Conservation (phyloP, 2,113 vertebrate genomes). For the Tetrao urogallus region DNA sequence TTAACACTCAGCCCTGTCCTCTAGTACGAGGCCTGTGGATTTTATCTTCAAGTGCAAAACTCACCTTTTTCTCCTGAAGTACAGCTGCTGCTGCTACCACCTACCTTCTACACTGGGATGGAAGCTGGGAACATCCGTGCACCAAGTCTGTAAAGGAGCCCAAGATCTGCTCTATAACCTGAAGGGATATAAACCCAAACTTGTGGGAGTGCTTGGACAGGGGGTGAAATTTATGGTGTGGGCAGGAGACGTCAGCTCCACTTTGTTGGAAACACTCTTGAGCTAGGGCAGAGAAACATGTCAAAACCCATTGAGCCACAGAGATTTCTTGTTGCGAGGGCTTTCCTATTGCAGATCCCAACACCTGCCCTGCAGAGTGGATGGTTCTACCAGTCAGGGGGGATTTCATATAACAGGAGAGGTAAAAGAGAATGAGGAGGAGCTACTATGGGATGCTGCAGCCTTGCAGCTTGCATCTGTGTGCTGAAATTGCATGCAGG, state of each 20-base stretch:
- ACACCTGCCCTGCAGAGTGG: fast-evolving
- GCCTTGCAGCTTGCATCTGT: neutral
- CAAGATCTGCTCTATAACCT: neutral
- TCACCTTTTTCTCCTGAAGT: neutral
- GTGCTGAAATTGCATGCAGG: neutral
- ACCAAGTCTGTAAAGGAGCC: neutral
- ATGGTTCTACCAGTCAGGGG: neutral
- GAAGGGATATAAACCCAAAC: neutral
- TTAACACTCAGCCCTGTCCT: neutral
- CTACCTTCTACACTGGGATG: neutral
- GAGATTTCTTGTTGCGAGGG: neutral
- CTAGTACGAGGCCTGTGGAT: fast-evolving
- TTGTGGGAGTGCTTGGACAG: neutral
- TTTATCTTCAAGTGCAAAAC: neutral
- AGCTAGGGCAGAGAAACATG: neutral
- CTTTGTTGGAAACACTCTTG: neutral
- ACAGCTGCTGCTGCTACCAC: neutral
- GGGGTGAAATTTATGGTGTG: fast-evolving
- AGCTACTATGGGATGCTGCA: neutral
- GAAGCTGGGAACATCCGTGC: neutral
- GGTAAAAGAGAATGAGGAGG: neutral
- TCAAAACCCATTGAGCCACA: fast-evolving
- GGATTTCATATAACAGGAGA: neutral
- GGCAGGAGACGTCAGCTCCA: neutral
- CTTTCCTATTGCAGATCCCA: neutral